A percentile compares a stretch with the other conserved stretches of the same genome.
phyloP scores from a whole-genome alignment of 1,140 invertebrate genomes.

The Eurosta solidaginis region DNA sequence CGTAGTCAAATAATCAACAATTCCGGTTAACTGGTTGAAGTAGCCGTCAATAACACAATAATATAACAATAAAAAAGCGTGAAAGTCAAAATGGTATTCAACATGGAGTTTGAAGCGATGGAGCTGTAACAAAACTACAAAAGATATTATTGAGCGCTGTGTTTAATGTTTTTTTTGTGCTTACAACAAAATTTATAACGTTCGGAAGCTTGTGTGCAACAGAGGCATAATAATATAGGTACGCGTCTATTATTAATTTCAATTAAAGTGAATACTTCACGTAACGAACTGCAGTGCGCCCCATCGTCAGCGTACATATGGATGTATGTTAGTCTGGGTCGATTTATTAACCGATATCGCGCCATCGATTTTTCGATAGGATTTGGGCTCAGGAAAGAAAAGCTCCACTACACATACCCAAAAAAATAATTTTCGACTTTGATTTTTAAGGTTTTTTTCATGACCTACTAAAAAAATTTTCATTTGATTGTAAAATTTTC shows the following conservation, averaged over 20 bases:
- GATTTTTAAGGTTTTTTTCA: too few relatives aligned
- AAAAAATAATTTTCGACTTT: too few relatives aligned
- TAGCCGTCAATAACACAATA: too few relatives aligned
- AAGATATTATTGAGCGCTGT: neutral
- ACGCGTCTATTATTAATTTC: slow-evolving; percentile 9
- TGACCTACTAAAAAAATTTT: too few relatives aligned
- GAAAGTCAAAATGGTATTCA: slow-evolving; percentile 25
- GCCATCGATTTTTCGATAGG: too few relatives aligned
- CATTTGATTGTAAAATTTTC: too few relatives aligned
- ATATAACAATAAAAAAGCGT: neutral
- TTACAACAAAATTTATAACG: neutral
- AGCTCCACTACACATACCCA: too few relatives aligned
- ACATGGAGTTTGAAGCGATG: slow-evolving; percentile 28
- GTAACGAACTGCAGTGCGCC: slow-evolving; percentile 14
- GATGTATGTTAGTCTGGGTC: too few relatives aligned
- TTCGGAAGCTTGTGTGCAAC: neutral
- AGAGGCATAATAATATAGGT: too few relatives aligned
- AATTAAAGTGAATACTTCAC: slow-evolving; percentile 5
- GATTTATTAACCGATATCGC: too few relatives aligned
- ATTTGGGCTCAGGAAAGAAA: too few relatives aligned
- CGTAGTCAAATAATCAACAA: neutral
- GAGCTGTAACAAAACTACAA: neutral
- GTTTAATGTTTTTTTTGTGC: neutral
- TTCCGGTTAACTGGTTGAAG: neutral
- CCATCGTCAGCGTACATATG: too few relatives aligned